Evolutionary conservation across 2,113 vertebrate species (phyloP), one percentile per base, ranked within the genome.

Genomic region (Raja brachyura): DNA sequence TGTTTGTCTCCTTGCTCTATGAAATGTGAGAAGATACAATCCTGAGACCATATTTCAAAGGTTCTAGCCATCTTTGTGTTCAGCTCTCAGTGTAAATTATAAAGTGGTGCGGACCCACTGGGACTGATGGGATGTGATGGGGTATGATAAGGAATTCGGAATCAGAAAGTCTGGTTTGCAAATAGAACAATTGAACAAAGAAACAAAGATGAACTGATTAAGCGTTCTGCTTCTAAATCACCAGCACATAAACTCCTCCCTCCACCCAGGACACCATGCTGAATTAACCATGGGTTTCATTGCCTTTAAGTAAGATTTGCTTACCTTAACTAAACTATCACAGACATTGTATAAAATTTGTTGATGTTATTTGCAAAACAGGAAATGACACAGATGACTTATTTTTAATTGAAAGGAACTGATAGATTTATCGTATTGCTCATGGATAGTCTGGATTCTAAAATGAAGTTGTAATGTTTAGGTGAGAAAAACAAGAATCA

Each of bases 71-170:
- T 94, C 93, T 94, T 95, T 75, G 0, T 93, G 93, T 95, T 95
- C 95, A 68, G 94, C 96, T 96, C 95, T 94, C 93, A 94, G 94
- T 93, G 94, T 95, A 96, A 96, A 95, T 95, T 95, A 95, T 94
- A 94, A 73, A 92, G 33, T 94, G 95, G 94, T 95, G 94, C 94
- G 94, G 93, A 94, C 93, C 70, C 0, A 93, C 94, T 93, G 93
- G 94, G 93, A 83, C 93, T 77, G 93, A 95, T 94, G 95, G 93
- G 94, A 94, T 95, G 70, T 75, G 93, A 93, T 28, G 90, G 39
- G 94, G 68, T 94, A 94, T 94, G 93, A 94, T 94, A 96, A 95
- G 94, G 59, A 93, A 59, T 0, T 76, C 22, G 14, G 93, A 33
- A 48, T 73, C 20, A 73, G 16, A 73, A 92, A 28, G 68, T 90